These are phyloP conservation scores for Polydrusus pterygomalis DNA, from an alignment of 2,888 invertebrate species.

Conservation along the genomic window DNA sequence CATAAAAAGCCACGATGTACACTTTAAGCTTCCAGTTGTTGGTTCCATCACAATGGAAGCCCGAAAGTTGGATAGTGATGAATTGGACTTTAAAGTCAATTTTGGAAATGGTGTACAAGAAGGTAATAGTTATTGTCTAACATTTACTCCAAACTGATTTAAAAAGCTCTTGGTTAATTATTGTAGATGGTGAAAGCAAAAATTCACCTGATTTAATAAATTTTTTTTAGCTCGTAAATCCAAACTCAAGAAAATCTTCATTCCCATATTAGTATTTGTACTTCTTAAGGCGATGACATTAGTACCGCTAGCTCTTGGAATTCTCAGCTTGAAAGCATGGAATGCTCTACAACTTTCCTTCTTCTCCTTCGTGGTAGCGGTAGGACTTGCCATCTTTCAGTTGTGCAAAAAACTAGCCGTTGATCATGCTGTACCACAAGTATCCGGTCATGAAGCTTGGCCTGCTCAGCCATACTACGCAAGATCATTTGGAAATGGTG, in stretches of 20 bases:
- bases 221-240: constrained; percentile 71
- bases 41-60: constrained; percentile 86
- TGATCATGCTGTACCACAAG: constrained; percentile 76
- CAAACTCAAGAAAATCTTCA: constrained; percentile 88
- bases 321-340: constrained; percentile 90
- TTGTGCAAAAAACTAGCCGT: constrained; percentile 90
- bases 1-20: constrained; percentile 85
- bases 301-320: constrained; percentile 88
- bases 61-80: constrained; percentile 84
- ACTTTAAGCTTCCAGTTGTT: constrained; percentile 83
- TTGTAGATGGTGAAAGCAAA: too few species aligned
- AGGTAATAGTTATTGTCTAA: constrained; percentile 54
- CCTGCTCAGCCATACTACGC: constrained; percentile 53
- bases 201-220: too few species aligned
- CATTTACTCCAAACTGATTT: background rate
- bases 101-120: constrained; percentile 70
- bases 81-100: constrained; percentile 83
- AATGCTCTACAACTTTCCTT: constrained; percentile 90
- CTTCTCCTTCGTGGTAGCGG: constrained; percentile 89
- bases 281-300: constrained; percentile 90
- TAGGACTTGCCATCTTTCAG: constrained; percentile 90
- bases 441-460: constrained; percentile 66
- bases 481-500: constrained; percentile 46
- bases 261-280: constrained; percentile 88
- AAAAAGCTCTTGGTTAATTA: too few species aligned